Percentiles rank a stretch among this genome's conserved stretches.
Conservation (phyloP, 2,888 invertebrate genomes). For the Fragum whitleyi region DNA sequence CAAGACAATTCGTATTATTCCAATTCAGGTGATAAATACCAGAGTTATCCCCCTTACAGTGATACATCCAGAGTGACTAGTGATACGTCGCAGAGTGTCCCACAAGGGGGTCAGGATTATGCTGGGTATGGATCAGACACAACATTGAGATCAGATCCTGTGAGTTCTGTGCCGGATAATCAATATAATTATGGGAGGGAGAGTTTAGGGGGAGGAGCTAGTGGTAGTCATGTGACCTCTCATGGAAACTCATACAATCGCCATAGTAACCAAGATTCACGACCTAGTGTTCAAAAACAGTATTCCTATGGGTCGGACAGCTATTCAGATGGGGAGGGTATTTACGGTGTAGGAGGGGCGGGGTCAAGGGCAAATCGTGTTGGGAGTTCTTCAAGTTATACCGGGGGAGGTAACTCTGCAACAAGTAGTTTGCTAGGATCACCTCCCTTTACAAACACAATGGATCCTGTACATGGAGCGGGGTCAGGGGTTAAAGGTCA, state of each 20-base stretch:
- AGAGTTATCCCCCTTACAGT: constrained; percentile 20
- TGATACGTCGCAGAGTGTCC: background rate
- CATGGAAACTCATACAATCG: constrained; percentile 15
- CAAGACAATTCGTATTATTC: constrained; percentile 34
- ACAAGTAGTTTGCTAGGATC: constrained; percentile 38
- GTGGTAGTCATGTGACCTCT: background rate
- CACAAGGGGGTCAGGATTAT: constrained; percentile 18
- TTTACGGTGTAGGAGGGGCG: constrained; percentile 10
- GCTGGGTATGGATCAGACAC: constrained; percentile 32
- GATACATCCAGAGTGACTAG: constrained; percentile 5
- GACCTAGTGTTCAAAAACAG: constrained; percentile 49
- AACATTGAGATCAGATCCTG: constrained; percentile 6
- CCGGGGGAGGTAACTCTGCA: constrained; percentile 27
- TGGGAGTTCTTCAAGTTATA: constrained; percentile 36
- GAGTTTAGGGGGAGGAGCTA: constrained; percentile 3
- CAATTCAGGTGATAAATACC: constrained; percentile 35
- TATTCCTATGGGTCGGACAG: constrained; percentile 54
- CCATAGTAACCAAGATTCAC: constrained; percentile 29
- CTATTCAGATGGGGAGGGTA: constrained; percentile 42
- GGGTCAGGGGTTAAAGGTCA: constrained; percentile 10
- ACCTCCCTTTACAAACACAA: constrained; percentile 47
- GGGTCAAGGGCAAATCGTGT: constrained; percentile 26
- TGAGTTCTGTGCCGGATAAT: background rate
- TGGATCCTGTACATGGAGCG: constrained; percentile 17
- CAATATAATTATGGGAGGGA: constrained; percentile 21